Base-by-base conservation (phyloP, 1,140 invertebrate species). In the Patella vulgata region DNA sequence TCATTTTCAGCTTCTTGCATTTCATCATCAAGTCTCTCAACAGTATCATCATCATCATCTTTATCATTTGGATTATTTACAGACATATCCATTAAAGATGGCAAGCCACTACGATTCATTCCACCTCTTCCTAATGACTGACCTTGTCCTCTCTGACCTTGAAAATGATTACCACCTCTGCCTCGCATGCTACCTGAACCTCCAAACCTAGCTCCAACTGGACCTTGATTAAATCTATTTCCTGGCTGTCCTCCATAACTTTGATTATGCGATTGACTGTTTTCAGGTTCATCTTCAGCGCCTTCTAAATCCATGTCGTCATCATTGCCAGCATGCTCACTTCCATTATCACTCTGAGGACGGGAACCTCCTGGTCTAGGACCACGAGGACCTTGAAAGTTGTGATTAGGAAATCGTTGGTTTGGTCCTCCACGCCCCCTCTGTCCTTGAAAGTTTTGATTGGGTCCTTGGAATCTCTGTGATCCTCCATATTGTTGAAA, bases 121-220 rank as follows among this genome's bases (percentile, higher is more conserved):
- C 53, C 23, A n/a, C 33, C 14, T 19, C 40, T 47, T 54, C 53
- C 36, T 21, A n/a, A 17, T 19, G 36, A 33, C 42, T 30, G 44
- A 30, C 44, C 30, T 23, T 44, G 59, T 42, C 51, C 47, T 40
- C 51, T 36, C 33, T 8, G 51, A n/a, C 51, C 51, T 21, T 33
- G 47, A 40, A 47, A 47, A 11, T 33, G 33, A 27, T 48, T 25
- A 5, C 44, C 47, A n/a, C 59, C 68, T 47, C 62, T 60, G 27
- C 57, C 61, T 39, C 62, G 19, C n/a, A 31, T n/a, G 1, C 42
- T 23, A 3, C 50, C 59, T n/a, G 30, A 19, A 28, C 33, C 36
- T 27, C 30, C 17, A 28, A 23, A 30, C 9, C 28, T 19, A 9
- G 30, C 31, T 39, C 46, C 42, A 30, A n/a, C 40, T 40, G 43